Percentiles rank a stretch among this genome's conserved stretches.
Evolutionary conservation across 2,888 invertebrate species (phyloP).

Genomic region (Allygus modestus): DNA sequence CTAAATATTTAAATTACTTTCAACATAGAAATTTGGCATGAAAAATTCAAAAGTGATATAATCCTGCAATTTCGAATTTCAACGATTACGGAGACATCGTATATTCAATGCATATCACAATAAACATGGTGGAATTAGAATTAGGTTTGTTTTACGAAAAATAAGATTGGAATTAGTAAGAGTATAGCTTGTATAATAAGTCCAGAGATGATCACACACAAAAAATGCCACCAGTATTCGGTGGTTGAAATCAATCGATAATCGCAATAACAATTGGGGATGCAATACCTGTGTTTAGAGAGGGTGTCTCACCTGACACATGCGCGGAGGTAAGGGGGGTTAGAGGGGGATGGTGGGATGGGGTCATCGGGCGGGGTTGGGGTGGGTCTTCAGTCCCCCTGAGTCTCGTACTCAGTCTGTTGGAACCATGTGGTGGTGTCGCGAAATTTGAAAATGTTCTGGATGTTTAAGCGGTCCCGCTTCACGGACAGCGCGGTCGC

Average conservation of each 20-base stretch:
- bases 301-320: conserved; percentile 2
- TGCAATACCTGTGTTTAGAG: conserved; percentile 7
- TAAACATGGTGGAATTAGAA: no score
- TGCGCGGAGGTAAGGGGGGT: neutral
- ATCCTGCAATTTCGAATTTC: no score
- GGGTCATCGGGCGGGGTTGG: neutral
- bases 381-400: neutral
- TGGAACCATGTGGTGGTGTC: conserved; percentile 10
- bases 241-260: neutral
- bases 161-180: no score
- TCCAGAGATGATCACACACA: no score
- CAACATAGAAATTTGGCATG: no score
- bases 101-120: no score
- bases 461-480: conserved; percentile 68
- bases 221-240: neutral
- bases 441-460: conserved; percentile 67
- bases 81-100: no score
- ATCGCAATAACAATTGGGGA: conserved; percentile 3
- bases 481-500: conserved; percentile 69
- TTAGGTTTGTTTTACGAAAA: no score
- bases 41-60: no score
- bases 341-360: no score
- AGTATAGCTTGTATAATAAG: no score
- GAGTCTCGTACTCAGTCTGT: conserved; percentile 16
- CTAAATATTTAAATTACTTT: no score